Conservation (phyloP, 2,797 vertebrate species). For the Ataeniobius toweri region DNA sequence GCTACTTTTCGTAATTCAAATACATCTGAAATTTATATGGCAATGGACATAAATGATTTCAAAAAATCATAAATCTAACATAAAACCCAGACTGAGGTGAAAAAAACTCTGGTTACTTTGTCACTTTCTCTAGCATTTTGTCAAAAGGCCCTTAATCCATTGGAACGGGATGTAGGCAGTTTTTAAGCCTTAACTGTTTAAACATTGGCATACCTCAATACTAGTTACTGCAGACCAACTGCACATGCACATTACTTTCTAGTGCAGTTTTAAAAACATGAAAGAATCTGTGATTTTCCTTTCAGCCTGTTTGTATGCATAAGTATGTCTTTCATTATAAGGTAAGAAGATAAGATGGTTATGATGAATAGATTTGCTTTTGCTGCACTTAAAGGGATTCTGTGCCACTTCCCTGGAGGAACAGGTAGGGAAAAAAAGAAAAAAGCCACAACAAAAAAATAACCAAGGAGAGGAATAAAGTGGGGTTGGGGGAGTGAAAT, state of each 20-base stretch:
- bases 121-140: not conserved
- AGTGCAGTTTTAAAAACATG: not conserved
- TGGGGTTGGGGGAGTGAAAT: conserved; percentile 38
- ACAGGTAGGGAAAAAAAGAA: conserved; percentile 16
- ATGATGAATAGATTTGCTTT: conserved; percentile 79
- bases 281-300: conserved; percentile 17
- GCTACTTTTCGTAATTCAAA: not conserved
- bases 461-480: conserved; percentile 52
- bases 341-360: conserved; percentile 59
- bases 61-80: not conserved
- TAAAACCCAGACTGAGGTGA: not conserved
- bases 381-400: conserved; percentile 77
- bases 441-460: conserved; percentile 58
- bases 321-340: conserved; percentile 41
- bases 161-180: not conserved
- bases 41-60: not conserved
- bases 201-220: not conserved
- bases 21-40: not conserved
- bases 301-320: conserved; percentile 19
- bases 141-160: not conserved
- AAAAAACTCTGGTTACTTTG: not conserved
- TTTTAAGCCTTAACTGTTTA: not conserved
- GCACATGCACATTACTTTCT: conserved; percentile 12
- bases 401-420: conserved; percentile 78
- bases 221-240: not conserved